Conservation (phyloP, 1,140 invertebrate genomes). For the Drosophila nigromelanica region DNA sequence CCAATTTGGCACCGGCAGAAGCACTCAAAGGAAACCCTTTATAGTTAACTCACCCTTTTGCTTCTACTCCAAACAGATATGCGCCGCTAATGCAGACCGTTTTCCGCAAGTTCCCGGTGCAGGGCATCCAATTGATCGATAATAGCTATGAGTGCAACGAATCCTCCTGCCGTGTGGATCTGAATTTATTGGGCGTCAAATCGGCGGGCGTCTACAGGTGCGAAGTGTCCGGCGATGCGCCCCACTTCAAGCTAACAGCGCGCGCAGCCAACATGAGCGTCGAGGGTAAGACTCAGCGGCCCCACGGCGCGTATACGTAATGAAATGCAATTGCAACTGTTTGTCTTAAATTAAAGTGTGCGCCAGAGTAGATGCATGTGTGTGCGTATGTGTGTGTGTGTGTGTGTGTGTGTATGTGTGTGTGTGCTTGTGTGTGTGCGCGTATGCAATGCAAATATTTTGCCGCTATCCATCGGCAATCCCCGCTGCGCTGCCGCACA, state of each 20-base stretch:
- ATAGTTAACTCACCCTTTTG: constrained; percentile 1
- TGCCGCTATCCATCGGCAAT: constrained; percentile 41
- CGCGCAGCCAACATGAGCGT: constrained; percentile 87
- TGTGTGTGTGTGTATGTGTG: constrained; percentile 1
- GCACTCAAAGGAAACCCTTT: constrained; percentile 33
- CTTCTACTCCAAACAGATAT: constrained; percentile 56
- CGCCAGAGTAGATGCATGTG: neutral
- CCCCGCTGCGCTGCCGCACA: constrained; percentile 46
- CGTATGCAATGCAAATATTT: constrained; percentile 57
- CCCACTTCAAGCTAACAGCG: constrained; percentile 86
- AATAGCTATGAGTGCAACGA: constrained; percentile 87
- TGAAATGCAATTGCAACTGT: constrained; percentile 73
- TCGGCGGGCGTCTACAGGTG: constrained; percentile 86
- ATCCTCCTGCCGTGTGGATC: constrained; percentile 85
- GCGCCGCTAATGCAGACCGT: constrained; percentile 75
- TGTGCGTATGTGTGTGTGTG: neutral
- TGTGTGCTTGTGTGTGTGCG: constrained; percentile 18
- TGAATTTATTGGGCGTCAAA: constrained; percentile 85
- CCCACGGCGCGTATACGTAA: constrained; percentile 44
- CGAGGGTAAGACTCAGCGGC: constrained; percentile 84
- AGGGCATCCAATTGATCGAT: constrained; percentile 90
- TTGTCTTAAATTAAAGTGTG: constrained; percentile 67
- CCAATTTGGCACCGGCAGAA: constrained; percentile 47
- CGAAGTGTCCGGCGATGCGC: constrained; percentile 87
- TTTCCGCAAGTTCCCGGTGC: constrained; percentile 68